Conservation (phyloP, 1,140 invertebrate genomes). For the Myzus persicae region DNA sequence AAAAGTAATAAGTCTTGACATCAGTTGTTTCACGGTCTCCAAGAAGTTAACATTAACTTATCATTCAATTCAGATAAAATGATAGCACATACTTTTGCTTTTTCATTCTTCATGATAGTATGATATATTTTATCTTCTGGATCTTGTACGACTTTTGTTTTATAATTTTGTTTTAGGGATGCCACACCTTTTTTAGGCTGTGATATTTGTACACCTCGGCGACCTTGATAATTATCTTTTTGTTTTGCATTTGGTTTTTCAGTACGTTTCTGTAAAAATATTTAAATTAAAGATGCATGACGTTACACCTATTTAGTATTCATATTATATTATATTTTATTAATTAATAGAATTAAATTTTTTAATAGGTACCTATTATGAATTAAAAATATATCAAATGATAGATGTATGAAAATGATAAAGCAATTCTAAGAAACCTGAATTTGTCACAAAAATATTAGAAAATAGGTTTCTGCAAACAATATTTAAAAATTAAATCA, state of each 20-base stretch:
- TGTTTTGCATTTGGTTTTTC: conserved; percentile 44
- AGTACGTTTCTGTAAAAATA: conserved; percentile 47
- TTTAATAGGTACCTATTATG: no score
- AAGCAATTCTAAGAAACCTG: neutral
- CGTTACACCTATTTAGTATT: no score
- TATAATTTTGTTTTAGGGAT: conserved; percentile 33
- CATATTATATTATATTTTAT: neutral
- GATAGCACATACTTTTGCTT: conserved; percentile 68
- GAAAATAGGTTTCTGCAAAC: neutral
- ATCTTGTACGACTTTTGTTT: conserved; percentile 40
- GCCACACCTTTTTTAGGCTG: conserved; percentile 44
- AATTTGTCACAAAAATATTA: neutral
- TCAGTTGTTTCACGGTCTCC: conserved; percentile 65
- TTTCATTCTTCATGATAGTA: conserved; percentile 56
- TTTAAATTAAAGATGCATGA: neutral
- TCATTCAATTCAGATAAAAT: conserved; percentile 78
- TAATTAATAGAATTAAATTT: neutral
- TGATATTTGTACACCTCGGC: conserved; percentile 27
- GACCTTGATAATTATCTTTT: conserved; percentile 44
- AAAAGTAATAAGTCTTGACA: conserved; percentile 30
- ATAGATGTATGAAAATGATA: neutral
- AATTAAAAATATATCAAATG: neutral
- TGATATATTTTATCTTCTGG: conserved; percentile 58
- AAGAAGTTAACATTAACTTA: conserved; percentile 74
- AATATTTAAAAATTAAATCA: neutral